Percentiles rank a stretch among this genome's conserved stretches.
Evolutionary conservation across 2,113 vertebrate genomes (phyloP).

Genomic region (Thermophis baileyi): DNA sequence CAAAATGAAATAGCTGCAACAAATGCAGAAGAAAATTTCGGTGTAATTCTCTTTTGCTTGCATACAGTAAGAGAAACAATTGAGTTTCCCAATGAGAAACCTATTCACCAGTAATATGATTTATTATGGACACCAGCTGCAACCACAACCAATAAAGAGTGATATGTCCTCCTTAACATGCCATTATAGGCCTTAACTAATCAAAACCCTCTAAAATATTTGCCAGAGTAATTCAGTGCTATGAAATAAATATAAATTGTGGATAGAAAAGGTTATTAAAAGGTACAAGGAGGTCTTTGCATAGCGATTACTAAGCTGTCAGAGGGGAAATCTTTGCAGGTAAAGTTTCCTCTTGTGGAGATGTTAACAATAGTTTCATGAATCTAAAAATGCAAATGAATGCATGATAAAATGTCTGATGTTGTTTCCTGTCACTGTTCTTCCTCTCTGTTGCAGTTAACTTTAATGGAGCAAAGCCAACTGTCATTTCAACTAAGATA

Average conservation of each 20-base stretch:
- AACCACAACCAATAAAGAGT: constrained; percentile 6
- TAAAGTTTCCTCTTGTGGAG: background rate
- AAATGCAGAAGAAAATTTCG: background rate
- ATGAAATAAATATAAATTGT: constrained; percentile 6
- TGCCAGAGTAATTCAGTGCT: constrained; percentile 5
- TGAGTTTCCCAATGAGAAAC: background rate
- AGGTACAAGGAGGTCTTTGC: background rate
- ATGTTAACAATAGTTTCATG: constrained; percentile 17
- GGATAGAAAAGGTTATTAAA: constrained; percentile 12
- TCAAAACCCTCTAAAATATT: constrained; percentile 25
- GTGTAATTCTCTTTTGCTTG: background rate
- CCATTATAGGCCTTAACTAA: constrained; percentile 16
- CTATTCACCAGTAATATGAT: background rate
- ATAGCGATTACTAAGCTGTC: background rate
- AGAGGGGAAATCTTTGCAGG: background rate
- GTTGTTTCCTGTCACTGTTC: background rate
- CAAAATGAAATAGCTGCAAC: background rate
- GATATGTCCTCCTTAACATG: constrained; percentile 4
- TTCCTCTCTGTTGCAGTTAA: background rate
- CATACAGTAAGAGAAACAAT: background rate
- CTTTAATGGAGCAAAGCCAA: background rate
- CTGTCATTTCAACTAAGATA: background rate
- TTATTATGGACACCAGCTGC: constrained; percentile 11
- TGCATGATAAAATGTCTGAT: background rate
- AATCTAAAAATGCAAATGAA: background rate